Base-by-base conservation (phyloP, 2,888 invertebrate genomes). In the Heliconius erato region DNA sequence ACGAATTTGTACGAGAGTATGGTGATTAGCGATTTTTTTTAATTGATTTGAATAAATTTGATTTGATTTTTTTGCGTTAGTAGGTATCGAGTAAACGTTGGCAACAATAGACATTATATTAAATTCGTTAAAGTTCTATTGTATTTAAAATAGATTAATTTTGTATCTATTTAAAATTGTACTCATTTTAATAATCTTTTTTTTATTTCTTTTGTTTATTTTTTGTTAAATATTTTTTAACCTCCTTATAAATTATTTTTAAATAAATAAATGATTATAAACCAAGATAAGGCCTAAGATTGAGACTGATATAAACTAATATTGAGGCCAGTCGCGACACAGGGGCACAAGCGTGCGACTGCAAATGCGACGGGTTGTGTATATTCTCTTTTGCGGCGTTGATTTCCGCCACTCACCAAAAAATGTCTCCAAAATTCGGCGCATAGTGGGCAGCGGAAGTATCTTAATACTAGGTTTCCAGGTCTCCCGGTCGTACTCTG, bases 11-110 rank as follows among this genome's bases (percentile, higher is more conserved):
- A 81, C 67, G 76, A 67, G 79, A 69, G 28, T 63, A 71, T 79
- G 82, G 79, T 74, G 79, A 84, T 84, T 84, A 83, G 81, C 72
- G 63, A 79, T 23, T 72, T 32, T 72, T 72, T 59, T 44, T 82
- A 84, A 84, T 84, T 83, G 82, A 84, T 82, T 82, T 67, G 72
- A 82, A 81, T 80, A 80, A 79, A 32, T 49, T 74, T 54, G 54
- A 54, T 54, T 19, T 3, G 54, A 19, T 54, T 82, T 79, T 28
- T 68, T 71, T 49, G 49, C 63, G 49, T 32, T 26, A 65, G 26
- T 12, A 9, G 72, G 23, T 49, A 28, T 78, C 49, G 28, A 14
- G 3, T 12, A 23, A 67, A 44, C 32, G 23, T 68, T 68, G 49
- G 35, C 26, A 14, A 76, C 63, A 76, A 76, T 63, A 76, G 35